Base-by-base conservation (phyloP, 2,888 invertebrate species). In the Bellardia pandia region DNA sequence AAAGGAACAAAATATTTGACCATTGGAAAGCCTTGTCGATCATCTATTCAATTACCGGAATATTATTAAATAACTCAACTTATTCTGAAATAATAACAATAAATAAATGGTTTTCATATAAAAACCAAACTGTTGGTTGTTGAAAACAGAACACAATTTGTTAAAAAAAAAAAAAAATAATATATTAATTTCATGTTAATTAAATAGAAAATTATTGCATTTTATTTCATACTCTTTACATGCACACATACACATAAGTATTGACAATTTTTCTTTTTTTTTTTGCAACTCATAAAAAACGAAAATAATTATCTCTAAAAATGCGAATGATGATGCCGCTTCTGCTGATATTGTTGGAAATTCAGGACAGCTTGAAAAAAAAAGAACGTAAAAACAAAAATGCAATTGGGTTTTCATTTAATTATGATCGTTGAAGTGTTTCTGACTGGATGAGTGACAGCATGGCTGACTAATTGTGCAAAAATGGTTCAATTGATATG, bases 401-500 rank as follows among this genome's bases (percentile, higher is more conserved):
- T 16, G 76, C 66, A 81, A 87, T 81, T 60, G 69, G 14, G 75
- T 81, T 87, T 85, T 78, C 75, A 85, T 87, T 87, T 82, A 87
- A 85, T 87, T 82, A 85, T 79, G 71, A 87, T 64, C 75, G 64
- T 56, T 85, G 23, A 66, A 78, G 75, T 81, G 58, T 45, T 84
- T 81, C 48, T 37, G 64, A 66, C 42, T 69, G 40, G 75, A 78
- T 45, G 69, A 85, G 16, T 78, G 85, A 78, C 81, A 87, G 78
- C 64, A 74, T 66, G 51, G 42, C 68, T 69, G 84, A 85, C 78
- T 85, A 82, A 87, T 87, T 85, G 87, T 66, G 51, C 69, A 62
- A 53, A 87, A 87, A 64, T 69, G 64, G 69, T 82, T 85, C 85
- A 85, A 82, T 85, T 87, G 85, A 78, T 69, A 75, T 87, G 78